A percentile compares a stretch with the other conserved stretches of the same genome.
Conservation (phyloP, 2,113 vertebrate genomes). For the Struthio camelus region DNA sequence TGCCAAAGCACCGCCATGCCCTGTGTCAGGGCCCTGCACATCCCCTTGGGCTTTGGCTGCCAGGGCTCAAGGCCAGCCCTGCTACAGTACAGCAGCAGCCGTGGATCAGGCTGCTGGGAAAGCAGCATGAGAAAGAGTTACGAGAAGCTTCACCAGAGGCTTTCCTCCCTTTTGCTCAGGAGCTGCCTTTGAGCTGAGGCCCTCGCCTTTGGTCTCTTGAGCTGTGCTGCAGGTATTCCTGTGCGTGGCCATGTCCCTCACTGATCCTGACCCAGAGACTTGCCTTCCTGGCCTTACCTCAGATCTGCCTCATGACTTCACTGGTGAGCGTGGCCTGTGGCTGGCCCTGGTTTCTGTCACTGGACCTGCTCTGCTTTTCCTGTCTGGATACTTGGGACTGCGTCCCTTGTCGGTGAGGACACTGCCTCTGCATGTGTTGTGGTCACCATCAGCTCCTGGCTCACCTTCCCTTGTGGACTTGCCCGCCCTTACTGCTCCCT, state of each 20-base stretch:
- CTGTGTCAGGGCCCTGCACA: accelerated
- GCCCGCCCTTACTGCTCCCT: background rate
- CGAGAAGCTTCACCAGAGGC: background rate
- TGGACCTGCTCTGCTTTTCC: constrained; percentile 21
- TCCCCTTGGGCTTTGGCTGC: background rate
- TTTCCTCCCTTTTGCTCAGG: background rate
- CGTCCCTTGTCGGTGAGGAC: background rate
- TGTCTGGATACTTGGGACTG: background rate
- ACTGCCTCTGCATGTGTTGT: constrained; percentile 36
- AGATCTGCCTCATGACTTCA: background rate
- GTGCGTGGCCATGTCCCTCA: background rate
- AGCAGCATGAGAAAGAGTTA: background rate
- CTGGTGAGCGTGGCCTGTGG: background rate
- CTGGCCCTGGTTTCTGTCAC: constrained; percentile 9
- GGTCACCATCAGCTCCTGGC: background rate
- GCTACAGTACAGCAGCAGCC: background rate
- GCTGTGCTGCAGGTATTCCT: background rate
- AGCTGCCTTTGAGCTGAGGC: background rate
- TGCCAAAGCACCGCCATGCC: background rate
- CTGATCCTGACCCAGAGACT: background rate
- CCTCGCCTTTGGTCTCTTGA: background rate
- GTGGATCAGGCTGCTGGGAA: background rate
- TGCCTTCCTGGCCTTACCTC: background rate
- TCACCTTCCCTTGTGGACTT: background rate
- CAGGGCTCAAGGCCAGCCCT: background rate